Conservation (phyloP, 2,797 vertebrate species). For the Babyrousa celebensis region DNA sequence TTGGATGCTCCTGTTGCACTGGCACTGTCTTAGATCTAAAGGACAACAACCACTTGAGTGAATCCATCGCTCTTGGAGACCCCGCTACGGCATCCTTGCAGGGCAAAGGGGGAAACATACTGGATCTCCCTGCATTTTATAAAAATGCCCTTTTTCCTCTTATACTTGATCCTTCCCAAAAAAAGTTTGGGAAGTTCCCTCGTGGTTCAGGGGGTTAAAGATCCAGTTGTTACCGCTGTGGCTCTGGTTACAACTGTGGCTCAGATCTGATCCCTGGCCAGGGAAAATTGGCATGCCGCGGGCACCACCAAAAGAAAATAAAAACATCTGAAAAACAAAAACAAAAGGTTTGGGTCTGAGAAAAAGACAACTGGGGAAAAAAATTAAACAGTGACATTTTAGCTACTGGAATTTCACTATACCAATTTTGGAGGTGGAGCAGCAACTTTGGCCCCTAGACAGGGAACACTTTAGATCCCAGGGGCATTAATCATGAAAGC, state of each 20-base stretch:
- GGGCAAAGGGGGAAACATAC: neutral
- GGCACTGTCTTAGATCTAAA: neutral
- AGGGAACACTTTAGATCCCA: neutral
- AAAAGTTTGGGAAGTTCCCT: neutral
- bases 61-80: neutral
- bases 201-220: too few species aligned
- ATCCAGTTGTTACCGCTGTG: too few species aligned
- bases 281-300: too few species aligned
- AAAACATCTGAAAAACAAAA: too few species aligned
- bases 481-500: neutral
- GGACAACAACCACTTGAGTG: neutral
- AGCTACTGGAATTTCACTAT: neutral
- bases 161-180: neutral
- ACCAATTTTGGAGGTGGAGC: neutral
- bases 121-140: neutral
- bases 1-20: neutral
- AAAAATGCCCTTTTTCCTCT: neutral
- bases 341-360: neutral
- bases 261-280: too few species aligned
- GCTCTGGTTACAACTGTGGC: too few species aligned
- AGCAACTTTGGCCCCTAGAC: neutral
- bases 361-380: neutral
- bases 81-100: accelerated
- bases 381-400: neutral
- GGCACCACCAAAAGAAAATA: too few species aligned